Base-by-base conservation (phyloP, 2,797 vertebrate species). In the Thripadectes ignobilis region DNA sequence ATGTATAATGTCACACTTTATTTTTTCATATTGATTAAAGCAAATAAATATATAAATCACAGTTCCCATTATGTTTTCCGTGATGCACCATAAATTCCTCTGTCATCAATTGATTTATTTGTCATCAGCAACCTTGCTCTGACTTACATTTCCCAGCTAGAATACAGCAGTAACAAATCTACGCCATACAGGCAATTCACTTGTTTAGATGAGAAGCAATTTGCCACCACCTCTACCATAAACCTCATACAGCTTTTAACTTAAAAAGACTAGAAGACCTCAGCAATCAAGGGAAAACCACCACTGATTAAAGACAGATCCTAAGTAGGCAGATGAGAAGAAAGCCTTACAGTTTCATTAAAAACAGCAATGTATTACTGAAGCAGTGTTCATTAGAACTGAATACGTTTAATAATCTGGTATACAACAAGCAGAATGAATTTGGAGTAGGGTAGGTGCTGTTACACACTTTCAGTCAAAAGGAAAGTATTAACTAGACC, bases 41-140 rank as follows among this genome's bases (percentile, higher is more conserved):
- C 43, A 94, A 92, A 96, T 92, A 95, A 95, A 97, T 94, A 92
- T 73, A 94, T 88, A 95, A 97, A 96, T 96, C 91, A 95, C 74
- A 84, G 74, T 18, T 91, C 68, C 81, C 52, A 68, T 83, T 95
- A 89, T 89, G 74, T 80, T 93, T 95, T 68, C 74, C 90, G 58
- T 68, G 89, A 88, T 41, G 48, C 76, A 63, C 51, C 71, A 95
- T 96, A 97, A 96, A 97, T 97, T 82, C 88, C 55, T 82, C 85
- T 95, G 94, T 83, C 89, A 94, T 71, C 57, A 52, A 69, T 55
- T 96, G 94, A 95, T 96, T 97, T 93, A 96, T 95, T 93, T 91
- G 85, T 87, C 62, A 15, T 59, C 71, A 57, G 76, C 85, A 96
- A 90, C 93, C 91, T 95, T 94, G 95, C 62, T 92, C 65, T 79